A percentile compares a stretch with the other conserved stretches of the same genome.
Evolutionary conservation across 2,888 invertebrate species (phyloP).

Genomic region (Furcula furcula): DNA sequence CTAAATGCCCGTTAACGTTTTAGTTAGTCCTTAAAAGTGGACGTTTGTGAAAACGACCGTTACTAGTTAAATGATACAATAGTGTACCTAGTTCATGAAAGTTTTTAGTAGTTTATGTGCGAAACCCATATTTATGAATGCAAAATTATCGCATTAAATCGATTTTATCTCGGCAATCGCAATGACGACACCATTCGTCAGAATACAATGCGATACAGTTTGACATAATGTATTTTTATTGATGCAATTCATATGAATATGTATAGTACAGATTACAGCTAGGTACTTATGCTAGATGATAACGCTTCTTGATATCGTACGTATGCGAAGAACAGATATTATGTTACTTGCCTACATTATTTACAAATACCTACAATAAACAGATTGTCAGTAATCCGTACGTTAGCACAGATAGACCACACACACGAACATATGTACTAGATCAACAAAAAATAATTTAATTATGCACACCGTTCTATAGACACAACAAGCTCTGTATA

Average conservation of each 20-base stretch:
- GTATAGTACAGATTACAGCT: slow-evolving; percentile 1
- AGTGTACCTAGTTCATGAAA: too few species aligned
- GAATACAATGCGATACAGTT: slow-evolving; percentile 33
- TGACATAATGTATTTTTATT: slow-evolving; percentile 22
- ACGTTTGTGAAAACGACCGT: too few species aligned
- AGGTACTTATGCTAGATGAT: not conserved
- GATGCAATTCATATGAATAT: slow-evolving; percentile 16
- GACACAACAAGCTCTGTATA: too few species aligned
- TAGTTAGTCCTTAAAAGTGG: too few species aligned
- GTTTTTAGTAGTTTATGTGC: not conserved
- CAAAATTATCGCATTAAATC: slow-evolving; percentile 32
- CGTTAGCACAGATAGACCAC: too few species aligned
- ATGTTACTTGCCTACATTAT: not conserved
- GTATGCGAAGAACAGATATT: not conserved
- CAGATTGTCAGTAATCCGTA: too few species aligned
- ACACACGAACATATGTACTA: too few species aligned
- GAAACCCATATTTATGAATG: slow-evolving; percentile 37
- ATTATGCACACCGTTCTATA: too few species aligned
- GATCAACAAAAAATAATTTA: too few species aligned
- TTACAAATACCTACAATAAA: not conserved
- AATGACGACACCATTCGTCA: slow-evolving; percentile 30
- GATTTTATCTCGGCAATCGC: slow-evolving; percentile 31
- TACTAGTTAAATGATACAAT: too few species aligned
- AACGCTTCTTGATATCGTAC: not conserved
- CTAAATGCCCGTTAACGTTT: too few species aligned